Evolutionary conservation across 2,113 vertebrate genomes (phyloP), one percentile per base, ranked within the genome.

Genomic region (Serranochromis macrocephalus): DNA sequence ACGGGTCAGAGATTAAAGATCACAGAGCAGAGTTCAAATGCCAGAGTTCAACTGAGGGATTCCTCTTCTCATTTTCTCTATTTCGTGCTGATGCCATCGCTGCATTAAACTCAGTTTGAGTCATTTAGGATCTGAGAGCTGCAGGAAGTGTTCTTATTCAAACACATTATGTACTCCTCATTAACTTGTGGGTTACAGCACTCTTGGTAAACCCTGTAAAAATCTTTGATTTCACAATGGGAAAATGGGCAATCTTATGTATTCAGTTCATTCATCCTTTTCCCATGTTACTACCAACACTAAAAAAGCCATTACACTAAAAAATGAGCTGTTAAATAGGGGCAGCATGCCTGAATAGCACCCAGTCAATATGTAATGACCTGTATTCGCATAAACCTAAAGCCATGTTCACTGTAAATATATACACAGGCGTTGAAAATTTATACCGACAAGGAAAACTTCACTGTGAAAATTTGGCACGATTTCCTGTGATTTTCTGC

Each of bases 291-390:
- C 83, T 83, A 63, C 86, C 84, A 89, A 85, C 87, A 89, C 83
- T 71, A 91, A 88, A 94, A 91, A 91, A 89, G 80, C 78, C 85
- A 92, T 92, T 90, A 92, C 58, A 66, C 85, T 83, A 87, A 89
- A 91, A 88, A 87, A 91, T 45, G 57, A 87, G 81, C 82, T 78
- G 84, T 85, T 93, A 87, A 93, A 92, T 66, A 58, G 84, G 90
- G 89, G 91, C 89, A 89, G 81, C 54, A 82, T 16, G 21, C 57
- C 86, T 93, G 78, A 83, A 40, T 84, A 83, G 81, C 82, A 61
- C 78, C 89, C 84, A 81, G 75, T 84, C 85, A 81, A 57, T 13
- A 9, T 53, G 82, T 13, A 61, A 53, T 78, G 45, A 49, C 26
- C 45, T 71, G 51, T 82, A 82, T 85, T 85, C 53, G 68, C 73